phyloP scores from a whole-genome alignment of 2,113 vertebrate genomes.

The Prochilodus magdalenae region DNA sequence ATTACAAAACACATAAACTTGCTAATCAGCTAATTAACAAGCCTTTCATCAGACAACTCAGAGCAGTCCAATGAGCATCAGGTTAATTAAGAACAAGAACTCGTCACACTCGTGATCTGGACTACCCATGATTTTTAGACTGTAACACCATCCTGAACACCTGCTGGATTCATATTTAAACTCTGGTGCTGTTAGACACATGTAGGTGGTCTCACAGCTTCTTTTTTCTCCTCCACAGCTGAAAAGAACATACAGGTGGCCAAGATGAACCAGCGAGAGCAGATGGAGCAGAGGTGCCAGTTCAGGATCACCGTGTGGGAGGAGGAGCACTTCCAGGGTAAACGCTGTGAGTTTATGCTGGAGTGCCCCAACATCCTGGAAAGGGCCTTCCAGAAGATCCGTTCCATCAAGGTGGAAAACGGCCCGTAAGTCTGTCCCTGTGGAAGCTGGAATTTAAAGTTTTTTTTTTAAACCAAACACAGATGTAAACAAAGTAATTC shows the following conservation, averaged over 20 bases:
- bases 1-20: not conserved
- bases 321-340: constrained; percentile 96
- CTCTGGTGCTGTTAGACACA: too few species aligned
- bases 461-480: too few species aligned
- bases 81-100: not conserved
- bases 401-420: constrained; percentile 94
- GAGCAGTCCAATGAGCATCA: too few species aligned
- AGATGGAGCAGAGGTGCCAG: constrained; percentile 86
- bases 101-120: not conserved
- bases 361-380: constrained; percentile 95
- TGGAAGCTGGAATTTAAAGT: too few species aligned
- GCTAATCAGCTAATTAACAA: too few species aligned
- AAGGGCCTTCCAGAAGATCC: constrained; percentile 91
- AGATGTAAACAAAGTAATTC: too few species aligned
- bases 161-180: not conserved
- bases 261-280: constrained; percentile 87
- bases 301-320: constrained; percentile 94
- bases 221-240: not conserved
- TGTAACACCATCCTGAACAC: not conserved
- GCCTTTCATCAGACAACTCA: too few species aligned
- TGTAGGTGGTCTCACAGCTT: not conserved
- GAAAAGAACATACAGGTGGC: constrained; percentile 55
- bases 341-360: constrained; percentile 89
- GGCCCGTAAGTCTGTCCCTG: constrained; percentile 85
- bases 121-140: not conserved